phyloP scores from a whole-genome alignment of 2,113 vertebrate species.

The Romanogobio albipinnatus region DNA sequence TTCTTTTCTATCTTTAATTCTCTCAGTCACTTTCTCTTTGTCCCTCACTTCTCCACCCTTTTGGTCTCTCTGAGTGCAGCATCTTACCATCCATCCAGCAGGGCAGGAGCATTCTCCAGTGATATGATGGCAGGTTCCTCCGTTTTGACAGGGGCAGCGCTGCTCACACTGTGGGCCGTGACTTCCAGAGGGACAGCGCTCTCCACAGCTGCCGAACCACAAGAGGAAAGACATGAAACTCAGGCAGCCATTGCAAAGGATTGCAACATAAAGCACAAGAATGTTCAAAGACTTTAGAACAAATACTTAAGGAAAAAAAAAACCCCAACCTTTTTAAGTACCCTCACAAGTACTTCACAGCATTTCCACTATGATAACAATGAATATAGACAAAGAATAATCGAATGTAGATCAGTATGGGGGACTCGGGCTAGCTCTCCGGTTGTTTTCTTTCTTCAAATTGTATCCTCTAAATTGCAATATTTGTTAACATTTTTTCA shows the following conservation, averaged over 20 bases:
- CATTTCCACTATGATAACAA: slow-evolving; percentile 18
- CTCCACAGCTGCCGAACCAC: slow-evolving; percentile 83
- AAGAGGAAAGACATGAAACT: slow-evolving; percentile 34
- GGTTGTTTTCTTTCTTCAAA: too few relatives aligned
- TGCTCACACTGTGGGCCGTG: slow-evolving; percentile 95
- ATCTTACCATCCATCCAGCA: slow-evolving; percentile 91
- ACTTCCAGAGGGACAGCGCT: slow-evolving; percentile 91
- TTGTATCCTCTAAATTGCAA: too few relatives aligned
- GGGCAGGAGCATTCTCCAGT: slow-evolving; percentile 94
- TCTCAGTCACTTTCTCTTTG: not conserved
- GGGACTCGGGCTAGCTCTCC: not conserved
- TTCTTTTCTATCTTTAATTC: slow-evolving; percentile 28
- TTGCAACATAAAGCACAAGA: slow-evolving; percentile 47
- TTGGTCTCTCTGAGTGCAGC: not conserved
- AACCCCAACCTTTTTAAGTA: slow-evolving; percentile 1
- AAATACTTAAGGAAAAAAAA: not conserved
- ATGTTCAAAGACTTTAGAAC: slow-evolving; percentile 24
- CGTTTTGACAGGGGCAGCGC: slow-evolving; percentile 96
- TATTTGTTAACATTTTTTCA: not conserved
- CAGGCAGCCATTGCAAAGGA: slow-evolving; percentile 44
- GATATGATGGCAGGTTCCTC: slow-evolving; percentile 95
- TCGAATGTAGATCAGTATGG: slow-evolving; percentile 5
- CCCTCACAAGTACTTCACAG: slow-evolving; percentile 30
- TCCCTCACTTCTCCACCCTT: slow-evolving; percentile 5
- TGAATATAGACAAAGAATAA: slow-evolving; percentile 13